A percentile compares a stretch with the other conserved stretches of the same genome.
Evolutionary conservation across 2,888 invertebrate genomes (phyloP).

Genomic region (Chloroclysta siterata): DNA sequence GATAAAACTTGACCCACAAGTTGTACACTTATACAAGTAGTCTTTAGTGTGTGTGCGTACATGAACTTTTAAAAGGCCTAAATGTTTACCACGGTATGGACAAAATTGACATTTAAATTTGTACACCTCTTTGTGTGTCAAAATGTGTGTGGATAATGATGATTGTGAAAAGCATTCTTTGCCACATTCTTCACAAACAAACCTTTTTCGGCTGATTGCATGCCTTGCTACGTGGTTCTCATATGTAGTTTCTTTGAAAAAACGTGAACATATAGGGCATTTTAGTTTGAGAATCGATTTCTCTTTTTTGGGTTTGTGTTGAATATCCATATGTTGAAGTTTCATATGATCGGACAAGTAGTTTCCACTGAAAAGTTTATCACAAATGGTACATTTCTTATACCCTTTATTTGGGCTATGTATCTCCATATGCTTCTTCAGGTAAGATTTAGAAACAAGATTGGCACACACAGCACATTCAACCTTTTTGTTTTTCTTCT

Average conservation of each 20-base stretch:
- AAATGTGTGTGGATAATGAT: constrained; percentile 50
- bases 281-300: constrained; percentile 6
- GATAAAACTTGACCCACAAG: constrained; percentile 52
- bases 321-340: constrained; percentile 30
- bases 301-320: neutral
- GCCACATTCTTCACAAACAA: constrained; percentile 58
- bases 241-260: constrained; percentile 39
- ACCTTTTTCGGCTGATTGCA: constrained; percentile 38
- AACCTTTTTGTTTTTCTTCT: constrained; percentile 41
- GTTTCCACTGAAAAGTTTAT: constrained; percentile 32
- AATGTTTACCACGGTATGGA: constrained; percentile 54
- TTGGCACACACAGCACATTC: constrained; percentile 51
- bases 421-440: constrained; percentile 45
- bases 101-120: constrained; percentile 58
- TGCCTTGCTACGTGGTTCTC: constrained; percentile 47
- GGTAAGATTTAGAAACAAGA: constrained; percentile 43
- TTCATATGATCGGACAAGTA: constrained; percentile 45
- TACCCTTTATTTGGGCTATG: constrained; percentile 42
- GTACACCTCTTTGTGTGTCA: constrained; percentile 52
- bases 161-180: constrained; percentile 48
- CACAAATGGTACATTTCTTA: constrained; percentile 43
- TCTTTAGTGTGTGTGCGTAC: constrained; percentile 56
- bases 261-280: constrained; percentile 48
- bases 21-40: constrained; percentile 55
- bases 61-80: constrained; percentile 54